Base-by-base conservation (phyloP, 2,888 invertebrate species). In the Melinaea marsaeus region DNA sequence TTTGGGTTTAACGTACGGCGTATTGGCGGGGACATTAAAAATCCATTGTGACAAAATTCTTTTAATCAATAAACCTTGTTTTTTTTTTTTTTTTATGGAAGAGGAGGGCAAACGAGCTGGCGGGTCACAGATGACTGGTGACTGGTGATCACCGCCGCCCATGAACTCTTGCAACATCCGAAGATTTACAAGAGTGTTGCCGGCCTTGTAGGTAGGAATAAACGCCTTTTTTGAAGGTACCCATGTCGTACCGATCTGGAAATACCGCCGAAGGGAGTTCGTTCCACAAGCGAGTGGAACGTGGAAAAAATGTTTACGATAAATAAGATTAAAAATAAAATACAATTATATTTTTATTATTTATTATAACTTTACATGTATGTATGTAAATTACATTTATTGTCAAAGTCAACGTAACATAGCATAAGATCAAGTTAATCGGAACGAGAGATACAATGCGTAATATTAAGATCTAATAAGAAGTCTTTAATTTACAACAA, bases 341-440 rank as follows among this genome's bases (percentile, higher is more conserved):
- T 59, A 54, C 61, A 7, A 60, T 64, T 80, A 79, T 73, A 70
- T 77, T 77, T 79, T 78, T 82, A 83, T 79, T 84, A 88, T 88
- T 85, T 86, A 84, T 85, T 80, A 77, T 79, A 80, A 79, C 68
- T 78, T 81, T 78, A 84, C 78, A 77, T 22, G 22, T 22, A 22
- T 22, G 76, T 83, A 76, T 75, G 76, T 84, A 80, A 85, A 85
- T 84, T 86, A 88, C 88, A 88, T 88, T 90, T 90, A 90, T 90
- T 90, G 90, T 90, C 90, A 88, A 88, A 90, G 89, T 90, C 86
- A 90, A 90, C 87, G 84, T 88, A 90, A 89, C 74, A 74, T 64
- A 87, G 85, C 78, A 80, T 79, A 81, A 83, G 79, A 84, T 77
- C 57, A 62, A 71, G 61, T 69, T 55, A 64, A 60, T 57, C 64